phyloP scores from a whole-genome alignment of 2,888 invertebrate species.

The Aelia acuminata region DNA sequence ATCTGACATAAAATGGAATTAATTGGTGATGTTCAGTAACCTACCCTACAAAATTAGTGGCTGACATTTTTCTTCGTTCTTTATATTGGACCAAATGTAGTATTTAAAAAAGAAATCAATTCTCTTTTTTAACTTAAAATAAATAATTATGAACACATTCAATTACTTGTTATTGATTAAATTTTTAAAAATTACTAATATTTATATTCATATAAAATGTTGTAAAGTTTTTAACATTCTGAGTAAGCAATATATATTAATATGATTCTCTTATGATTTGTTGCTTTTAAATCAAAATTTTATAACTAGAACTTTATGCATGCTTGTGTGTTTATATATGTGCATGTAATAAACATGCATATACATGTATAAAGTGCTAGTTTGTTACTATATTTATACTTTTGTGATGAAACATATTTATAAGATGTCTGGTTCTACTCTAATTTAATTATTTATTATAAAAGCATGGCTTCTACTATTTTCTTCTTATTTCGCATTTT shows the following conservation, averaged over 20 bases:
- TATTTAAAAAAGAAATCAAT: neutral
- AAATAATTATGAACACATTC: neutral
- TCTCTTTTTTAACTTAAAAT: neutral
- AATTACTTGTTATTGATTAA: neutral
- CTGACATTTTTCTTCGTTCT: neutral
- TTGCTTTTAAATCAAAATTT: neutral
- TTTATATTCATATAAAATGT: neutral
- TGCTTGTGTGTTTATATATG: neutral
- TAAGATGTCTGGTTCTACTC: neutral
- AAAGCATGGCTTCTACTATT: neutral
- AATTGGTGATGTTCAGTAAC: neutral
- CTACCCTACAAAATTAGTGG: neutral
- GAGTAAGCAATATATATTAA: neutral
- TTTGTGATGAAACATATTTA: neutral
- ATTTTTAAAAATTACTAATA: neutral
- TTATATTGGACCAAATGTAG: neutral
- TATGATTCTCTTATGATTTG: neutral
- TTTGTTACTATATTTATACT: neutral
- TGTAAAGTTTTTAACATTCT: neutral
- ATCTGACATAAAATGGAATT: neutral
- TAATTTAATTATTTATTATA: neutral
- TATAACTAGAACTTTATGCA: constrained; percentile 9
- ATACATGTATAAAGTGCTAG: neutral
- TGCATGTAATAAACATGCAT: neutral
- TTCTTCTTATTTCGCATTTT: neutral